Evolutionary conservation across 53 echinoderm and acorn worm genomes (phyloP).

Genomic region (Temnopleurus reevesii): DNA sequence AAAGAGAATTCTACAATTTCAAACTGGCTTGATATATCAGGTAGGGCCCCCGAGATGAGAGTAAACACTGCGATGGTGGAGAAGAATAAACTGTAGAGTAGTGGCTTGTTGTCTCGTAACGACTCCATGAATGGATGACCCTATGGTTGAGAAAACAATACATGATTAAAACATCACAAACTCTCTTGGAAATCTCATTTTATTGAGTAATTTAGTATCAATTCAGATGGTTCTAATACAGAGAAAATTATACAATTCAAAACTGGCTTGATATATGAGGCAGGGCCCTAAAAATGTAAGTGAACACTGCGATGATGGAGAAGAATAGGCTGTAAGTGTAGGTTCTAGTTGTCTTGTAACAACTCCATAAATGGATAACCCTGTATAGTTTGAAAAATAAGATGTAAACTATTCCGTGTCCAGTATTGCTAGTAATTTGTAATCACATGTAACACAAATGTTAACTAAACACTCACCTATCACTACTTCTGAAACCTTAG

Average conservation of each 20-base stretch:
- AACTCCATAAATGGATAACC: conserved; percentile 99
- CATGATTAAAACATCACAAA: no score
- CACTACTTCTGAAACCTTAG: no score
- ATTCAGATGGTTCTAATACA: no score
- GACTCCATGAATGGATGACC: conserved; percentile 99
- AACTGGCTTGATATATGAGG: conserved; percentile 89
- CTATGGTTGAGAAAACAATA: conserved; percentile 50
- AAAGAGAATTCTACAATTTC: conserved; percentile 88
- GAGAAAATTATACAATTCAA: conserved; percentile 87
- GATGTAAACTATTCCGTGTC: no score
- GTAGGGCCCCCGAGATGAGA: conserved; percentile 78
- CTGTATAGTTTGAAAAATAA: no score
- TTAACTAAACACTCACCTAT: no score
- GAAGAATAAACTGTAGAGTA: conserved; percentile 83
- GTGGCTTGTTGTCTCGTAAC: conserved; percentile 89
- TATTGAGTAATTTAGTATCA: no score
- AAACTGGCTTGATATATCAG: conserved; percentile 88
- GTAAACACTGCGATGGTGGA: conserved; percentile 74
- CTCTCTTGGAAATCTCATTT: no score
- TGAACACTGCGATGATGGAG: conserved; percentile 73
- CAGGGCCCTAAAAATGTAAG: conserved; percentile 72
- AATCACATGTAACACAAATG: no score
- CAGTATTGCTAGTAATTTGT: no score
- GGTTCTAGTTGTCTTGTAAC: conserved; percentile 86
- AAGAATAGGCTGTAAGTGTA: conserved; percentile 84